Evolutionary conservation across 2,113 vertebrate genomes (phyloP).

Genomic region (Campylomormyrus numenius): DNA sequence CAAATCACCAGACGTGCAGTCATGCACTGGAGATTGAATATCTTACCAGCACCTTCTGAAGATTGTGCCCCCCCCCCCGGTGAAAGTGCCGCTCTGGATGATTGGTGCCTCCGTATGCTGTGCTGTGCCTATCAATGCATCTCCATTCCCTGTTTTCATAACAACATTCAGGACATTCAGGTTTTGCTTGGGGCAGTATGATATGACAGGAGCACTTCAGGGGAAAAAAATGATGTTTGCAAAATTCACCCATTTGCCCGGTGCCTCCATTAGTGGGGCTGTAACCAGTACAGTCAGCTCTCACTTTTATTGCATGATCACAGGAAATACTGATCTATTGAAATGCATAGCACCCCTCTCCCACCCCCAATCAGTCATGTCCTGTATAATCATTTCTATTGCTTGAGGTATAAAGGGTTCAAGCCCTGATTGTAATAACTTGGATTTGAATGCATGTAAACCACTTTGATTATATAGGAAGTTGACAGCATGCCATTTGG

Average conservation of each 20-base stretch:
- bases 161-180: background rate
- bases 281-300: background rate
- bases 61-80: background rate
- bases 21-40: background rate
- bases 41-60: background rate
- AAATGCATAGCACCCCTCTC: background rate
- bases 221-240: background rate
- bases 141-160: background rate
- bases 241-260: background rate
- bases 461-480: background rate
- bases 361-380: background rate
- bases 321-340: background rate
- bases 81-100: background rate
- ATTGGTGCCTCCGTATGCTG: background rate
- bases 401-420: background rate
- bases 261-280: background rate
- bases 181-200: background rate
- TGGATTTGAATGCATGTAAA: background rate
- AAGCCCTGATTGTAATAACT: background rate
- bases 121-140: background rate
- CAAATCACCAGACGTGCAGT: background rate
- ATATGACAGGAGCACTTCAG: background rate
- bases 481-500: background rate
- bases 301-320: background rate
- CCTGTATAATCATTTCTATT: background rate